Percentiles rank a stretch among this genome's conserved stretches.
Conservation (phyloP, 2,797 vertebrate species). For the Pangasius macronema region DNA sequence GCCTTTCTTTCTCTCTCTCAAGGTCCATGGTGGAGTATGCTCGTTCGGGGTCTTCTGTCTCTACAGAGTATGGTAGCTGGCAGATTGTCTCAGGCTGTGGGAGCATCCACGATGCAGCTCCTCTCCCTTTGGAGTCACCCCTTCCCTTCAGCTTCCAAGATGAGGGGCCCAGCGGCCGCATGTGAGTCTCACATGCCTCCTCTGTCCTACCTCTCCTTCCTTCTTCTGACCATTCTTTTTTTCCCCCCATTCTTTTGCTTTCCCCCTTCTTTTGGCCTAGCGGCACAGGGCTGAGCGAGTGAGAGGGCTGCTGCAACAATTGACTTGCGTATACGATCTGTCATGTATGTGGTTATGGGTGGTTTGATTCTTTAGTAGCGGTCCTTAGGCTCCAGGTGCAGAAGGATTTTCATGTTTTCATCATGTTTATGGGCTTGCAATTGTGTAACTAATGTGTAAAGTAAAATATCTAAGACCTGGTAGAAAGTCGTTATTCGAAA, state of each 20-base stretch:
- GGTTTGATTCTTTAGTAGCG: background rate
- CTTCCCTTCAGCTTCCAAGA: slow-evolving; percentile 94
- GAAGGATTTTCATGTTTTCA: background rate
- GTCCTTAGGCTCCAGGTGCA: background rate
- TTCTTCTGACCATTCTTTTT: background rate
- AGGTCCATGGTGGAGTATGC: slow-evolving; percentile 86
- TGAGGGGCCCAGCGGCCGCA: slow-evolving; percentile 86
- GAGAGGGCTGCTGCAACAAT: slow-evolving; percentile 35
- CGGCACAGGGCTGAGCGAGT: slow-evolving; percentile 31
- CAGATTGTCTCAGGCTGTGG: slow-evolving; percentile 97
- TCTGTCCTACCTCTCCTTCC: background rate
- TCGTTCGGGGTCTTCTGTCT: slow-evolving; percentile 92
- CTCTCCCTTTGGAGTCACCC: slow-evolving; percentile 83
- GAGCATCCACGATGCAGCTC: slow-evolving; percentile 91
- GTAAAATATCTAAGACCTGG: slow-evolving; percentile 9
- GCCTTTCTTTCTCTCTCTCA: slow-evolving; percentile 57
- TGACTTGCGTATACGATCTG: background rate
- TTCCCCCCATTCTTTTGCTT: slow-evolving; percentile 8
- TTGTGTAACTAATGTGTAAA: slow-evolving; percentile 10
- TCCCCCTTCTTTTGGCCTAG: slow-evolving; percentile 5
- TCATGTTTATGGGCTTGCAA: background rate
- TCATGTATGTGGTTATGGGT: background rate
- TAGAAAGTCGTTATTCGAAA: background rate
- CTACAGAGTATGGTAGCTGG: slow-evolving; percentile 98
- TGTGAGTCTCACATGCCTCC: slow-evolving; percentile 79